Evolutionary conservation across 2,113 vertebrate genomes (phyloP), one percentile per base, ranked within the genome.

Genomic region (Myotis davidii): DNA sequence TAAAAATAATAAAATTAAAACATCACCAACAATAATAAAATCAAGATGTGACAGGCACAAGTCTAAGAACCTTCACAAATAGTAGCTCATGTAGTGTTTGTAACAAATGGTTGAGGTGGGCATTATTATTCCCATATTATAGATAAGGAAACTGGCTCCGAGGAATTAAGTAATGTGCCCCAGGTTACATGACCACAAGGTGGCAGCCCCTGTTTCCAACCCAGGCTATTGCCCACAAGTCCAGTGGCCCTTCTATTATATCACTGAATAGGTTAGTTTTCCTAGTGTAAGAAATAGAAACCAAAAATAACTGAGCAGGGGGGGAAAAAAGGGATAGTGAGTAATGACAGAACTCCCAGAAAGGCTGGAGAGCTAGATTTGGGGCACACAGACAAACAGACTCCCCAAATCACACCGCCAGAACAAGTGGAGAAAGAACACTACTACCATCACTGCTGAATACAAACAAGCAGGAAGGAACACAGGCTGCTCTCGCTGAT

Each of bases 1-100:
- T 6, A 3, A 32, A 65, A 65, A 65, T 65, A 65, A 13, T 65
- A 32, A 65, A 32, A 65, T 65, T 14, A 32, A 65, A 65, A 65
- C 13, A 61, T 61, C 50, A 85, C n/a, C 87, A 90, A 86, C n/a
- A 90, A 56, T 29, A 90, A 79, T 85, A 64, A 85, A 67, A 81
- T 78, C n/a, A 83, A 86, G n/a, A 90, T 65, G 25, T 69, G 17
- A 81, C 21, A 78, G 17, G n/a, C 23, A 83, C 18, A 83, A 2
- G 16, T 64, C 74, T 79, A 69, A 56, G 54, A 78, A 79, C 9
- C 14, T 86, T 82, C 2, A 8, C 45, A 91, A 34, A 7, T 50
- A 69, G 64, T 91, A 82, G 25, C 32, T 85, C 73, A 67, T 37
- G 59, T 69, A n/a, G 82, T 70, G 14, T 90, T 45, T 84, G 70